Percentiles rank a stretch among this genome's conserved stretches.
Evolutionary conservation across 2,113 vertebrate species (phyloP).

Genomic region (Oryctolagus cuniculus): mOryCun1.1 NC_091442.1:81400001-81400500

Average conservation of each 20-base stretch:
- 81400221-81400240: not conserved
- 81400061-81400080: not conserved
- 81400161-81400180: not conserved
- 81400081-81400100: not conserved
- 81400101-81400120: not conserved
- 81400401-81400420: not conserved
- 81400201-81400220: rapidly evolving
- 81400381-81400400: not conserved
- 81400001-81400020: conserved; percentile 10
- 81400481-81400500: not conserved
- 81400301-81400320: not conserved
- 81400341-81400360: not conserved
- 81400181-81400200: not conserved
- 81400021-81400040: too few relatives aligned
- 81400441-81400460: not conserved
- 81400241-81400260: not conserved
- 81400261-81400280: too few relatives aligned
- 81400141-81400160: not conserved
- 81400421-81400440: not conserved
- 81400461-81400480: not conserved
- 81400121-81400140: not conserved
- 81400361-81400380: not conserved
- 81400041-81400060: not conserved
- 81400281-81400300: not conserved
- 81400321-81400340: not conserved